phyloP scores from a whole-genome alignment of 2,888 invertebrate genomes.

The Crocallis elinguaria region DNA sequence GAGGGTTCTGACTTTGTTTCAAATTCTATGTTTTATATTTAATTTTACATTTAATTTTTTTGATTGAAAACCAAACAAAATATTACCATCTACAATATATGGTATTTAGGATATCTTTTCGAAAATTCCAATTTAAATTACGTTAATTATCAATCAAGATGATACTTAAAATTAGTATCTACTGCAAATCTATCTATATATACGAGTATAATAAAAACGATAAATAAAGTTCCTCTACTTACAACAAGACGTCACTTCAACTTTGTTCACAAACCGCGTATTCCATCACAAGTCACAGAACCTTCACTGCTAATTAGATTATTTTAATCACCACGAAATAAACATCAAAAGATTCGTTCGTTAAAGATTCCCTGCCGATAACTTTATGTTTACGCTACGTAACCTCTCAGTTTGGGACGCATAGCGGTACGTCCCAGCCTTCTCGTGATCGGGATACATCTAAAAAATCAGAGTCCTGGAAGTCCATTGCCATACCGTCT shows the following conservation, averaged over 20 bases:
- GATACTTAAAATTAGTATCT: too few species aligned
- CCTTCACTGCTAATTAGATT: constrained; percentile 48
- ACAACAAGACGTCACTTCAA: constrained; percentile 43
- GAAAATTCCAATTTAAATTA: too few species aligned
- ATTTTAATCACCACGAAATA: constrained; percentile 45
- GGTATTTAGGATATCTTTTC: too few species aligned
- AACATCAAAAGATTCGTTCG: constrained; percentile 13
- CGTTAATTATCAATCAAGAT: too few species aligned
- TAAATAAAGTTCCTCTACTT: constrained; percentile 46
- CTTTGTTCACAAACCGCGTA: constrained; percentile 47
- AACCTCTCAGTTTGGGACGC: constrained; percentile 26
- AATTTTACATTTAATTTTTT: too few species aligned
- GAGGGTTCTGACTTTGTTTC: too few species aligned
- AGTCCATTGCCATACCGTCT: constrained; percentile 75
- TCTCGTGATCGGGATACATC: constrained; percentile 70
- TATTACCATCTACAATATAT: too few species aligned
- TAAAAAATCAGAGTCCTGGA: constrained; percentile 80
- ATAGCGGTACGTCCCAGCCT: constrained; percentile 67
- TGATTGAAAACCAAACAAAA: too few species aligned
- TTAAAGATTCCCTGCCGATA: constrained; percentile 5
- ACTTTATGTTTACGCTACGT: constrained; percentile 33
- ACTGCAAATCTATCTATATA: too few species aligned
- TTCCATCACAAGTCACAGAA: constrained; percentile 50
- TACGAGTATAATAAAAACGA: too few species aligned
- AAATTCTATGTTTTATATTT: too few species aligned